phyloP scores from a whole-genome alignment of 1,140 invertebrate species.

The Artemia franciscana region DNA sequence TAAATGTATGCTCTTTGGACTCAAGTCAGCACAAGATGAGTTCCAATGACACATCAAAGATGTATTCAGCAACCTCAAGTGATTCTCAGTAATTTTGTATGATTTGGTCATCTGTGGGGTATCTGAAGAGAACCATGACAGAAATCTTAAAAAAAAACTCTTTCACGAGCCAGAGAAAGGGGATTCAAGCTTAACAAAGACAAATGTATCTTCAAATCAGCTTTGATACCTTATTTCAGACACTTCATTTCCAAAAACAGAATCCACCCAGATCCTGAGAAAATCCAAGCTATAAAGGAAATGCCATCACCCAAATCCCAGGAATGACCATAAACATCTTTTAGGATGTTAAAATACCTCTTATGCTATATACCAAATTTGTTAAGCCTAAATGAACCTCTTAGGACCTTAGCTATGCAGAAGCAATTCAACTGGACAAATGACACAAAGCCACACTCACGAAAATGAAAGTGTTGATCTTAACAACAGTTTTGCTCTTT shows the following conservation, averaged over 20 bases:
- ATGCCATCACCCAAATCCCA: not conserved
- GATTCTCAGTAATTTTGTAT: not conserved
- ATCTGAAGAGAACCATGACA: not conserved
- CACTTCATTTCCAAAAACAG: not conserved
- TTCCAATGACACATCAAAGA: not conserved
- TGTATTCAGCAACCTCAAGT: not conserved
- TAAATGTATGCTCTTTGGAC: not conserved
- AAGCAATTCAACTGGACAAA: no score
- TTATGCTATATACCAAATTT: not conserved
- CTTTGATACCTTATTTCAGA: not conserved
- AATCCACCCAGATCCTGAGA: not conserved
- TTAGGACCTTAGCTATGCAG: no score
- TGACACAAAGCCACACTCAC: no score
- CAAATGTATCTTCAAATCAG: not conserved
- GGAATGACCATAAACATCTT: not conserved
- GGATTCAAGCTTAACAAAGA: not conserved
- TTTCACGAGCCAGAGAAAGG: not conserved
- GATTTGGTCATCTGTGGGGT: no score
- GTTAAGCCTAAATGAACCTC: no score
- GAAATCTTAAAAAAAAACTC: not conserved
- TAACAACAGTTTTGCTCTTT: no score
- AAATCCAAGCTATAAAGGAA: not conserved
- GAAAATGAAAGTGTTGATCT: no score
- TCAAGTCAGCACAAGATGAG: not conserved
- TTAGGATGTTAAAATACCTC: not conserved